Evolutionary conservation across 2,888 invertebrate genomes (phyloP).

Genomic region (Cryptus armator): DNA sequence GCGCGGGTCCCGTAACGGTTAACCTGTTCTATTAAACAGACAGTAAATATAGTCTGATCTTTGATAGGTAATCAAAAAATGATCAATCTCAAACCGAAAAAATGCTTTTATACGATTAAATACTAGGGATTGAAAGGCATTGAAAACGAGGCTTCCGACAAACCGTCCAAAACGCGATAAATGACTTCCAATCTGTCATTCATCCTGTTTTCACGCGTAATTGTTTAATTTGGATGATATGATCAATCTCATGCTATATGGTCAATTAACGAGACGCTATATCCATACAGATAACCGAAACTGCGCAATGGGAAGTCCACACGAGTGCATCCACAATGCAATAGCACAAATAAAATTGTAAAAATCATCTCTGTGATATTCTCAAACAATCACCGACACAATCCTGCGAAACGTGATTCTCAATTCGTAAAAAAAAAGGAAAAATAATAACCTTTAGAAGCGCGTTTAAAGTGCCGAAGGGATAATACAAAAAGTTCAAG

Average conservation of each 20-base stretch:
- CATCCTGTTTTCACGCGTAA: not conserved
- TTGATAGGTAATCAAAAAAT: not conserved
- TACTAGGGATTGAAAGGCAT: not conserved
- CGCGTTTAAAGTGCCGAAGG: not conserved
- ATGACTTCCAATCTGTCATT: not conserved
- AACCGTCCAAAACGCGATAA: not conserved
- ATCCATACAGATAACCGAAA: slow-evolving; percentile 57
- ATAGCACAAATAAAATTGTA: slow-evolving; percentile 18
- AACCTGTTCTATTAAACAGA: no score
- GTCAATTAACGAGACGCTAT: slow-evolving; percentile 12
- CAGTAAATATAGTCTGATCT: no score
- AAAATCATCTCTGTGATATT: slow-evolving; percentile 60
- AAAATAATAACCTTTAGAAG: not conserved
- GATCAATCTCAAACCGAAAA: not conserved
- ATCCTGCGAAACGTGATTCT: slow-evolving; percentile 23
- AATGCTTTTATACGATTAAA: not conserved
- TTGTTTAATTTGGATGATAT: not conserved
- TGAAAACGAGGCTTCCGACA: no score
- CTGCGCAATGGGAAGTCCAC: slow-evolving; percentile 27
- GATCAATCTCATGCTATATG: slow-evolving; percentile 1
- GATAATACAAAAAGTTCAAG: slow-evolving; percentile 4
- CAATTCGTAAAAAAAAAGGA: slow-evolving; percentile 2
- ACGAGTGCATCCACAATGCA: slow-evolving; percentile 29
- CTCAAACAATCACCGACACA: slow-evolving; percentile 9
- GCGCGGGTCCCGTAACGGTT: no score